Conservation (phyloP, 2,888 invertebrate species). For the Seira musarum region DNA sequence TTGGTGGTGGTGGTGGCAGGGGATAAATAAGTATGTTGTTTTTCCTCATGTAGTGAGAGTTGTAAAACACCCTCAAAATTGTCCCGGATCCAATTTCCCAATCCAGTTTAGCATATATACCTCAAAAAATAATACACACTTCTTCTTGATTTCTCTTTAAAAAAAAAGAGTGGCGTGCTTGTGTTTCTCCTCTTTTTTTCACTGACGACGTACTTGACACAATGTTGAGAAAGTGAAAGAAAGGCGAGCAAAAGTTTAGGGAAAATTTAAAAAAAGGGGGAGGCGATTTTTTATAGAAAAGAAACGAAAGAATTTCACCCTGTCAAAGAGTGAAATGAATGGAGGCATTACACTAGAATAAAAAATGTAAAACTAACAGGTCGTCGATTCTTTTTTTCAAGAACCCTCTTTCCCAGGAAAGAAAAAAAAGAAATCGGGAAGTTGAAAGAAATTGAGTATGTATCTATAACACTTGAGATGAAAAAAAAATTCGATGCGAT, state of each 20-base stretch:
- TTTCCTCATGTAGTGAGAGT: constrained; percentile 22
- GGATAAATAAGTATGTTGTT: constrained; percentile 26
- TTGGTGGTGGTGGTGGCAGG: constrained; percentile 6
- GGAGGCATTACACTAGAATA: constrained; percentile 20
- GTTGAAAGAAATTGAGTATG: constrained; percentile 12
- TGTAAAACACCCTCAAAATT: constrained; percentile 48
- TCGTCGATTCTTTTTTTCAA: constrained; percentile 15
- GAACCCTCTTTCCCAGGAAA: not conserved
- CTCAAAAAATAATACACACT: constrained; percentile 39
- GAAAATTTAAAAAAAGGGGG: constrained; percentile 18
- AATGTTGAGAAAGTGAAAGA: constrained; percentile 24
- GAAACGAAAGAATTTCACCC: constrained; percentile 32
- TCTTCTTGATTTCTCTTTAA: not conserved
- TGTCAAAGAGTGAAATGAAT: constrained; percentile 24
- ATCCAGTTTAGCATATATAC: constrained; percentile 51
- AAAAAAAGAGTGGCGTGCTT: not conserved
- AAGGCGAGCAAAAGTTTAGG: not conserved
- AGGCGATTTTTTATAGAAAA: constrained; percentile 41
- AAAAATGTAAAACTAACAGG: constrained; percentile 29
- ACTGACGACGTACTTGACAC: constrained; percentile 30
- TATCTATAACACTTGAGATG: not conserved
- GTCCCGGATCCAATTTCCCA: constrained; percentile 31
- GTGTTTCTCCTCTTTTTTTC: not conserved
- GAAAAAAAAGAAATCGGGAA: constrained; percentile 9
- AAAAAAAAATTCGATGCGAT: not conserved